These are phyloP conservation scores for Pelagia noctiluca DNA, from an alignment of 30 jellyfish, hydroid and myxozoan species.

Conservation along the genomic window DNA sequence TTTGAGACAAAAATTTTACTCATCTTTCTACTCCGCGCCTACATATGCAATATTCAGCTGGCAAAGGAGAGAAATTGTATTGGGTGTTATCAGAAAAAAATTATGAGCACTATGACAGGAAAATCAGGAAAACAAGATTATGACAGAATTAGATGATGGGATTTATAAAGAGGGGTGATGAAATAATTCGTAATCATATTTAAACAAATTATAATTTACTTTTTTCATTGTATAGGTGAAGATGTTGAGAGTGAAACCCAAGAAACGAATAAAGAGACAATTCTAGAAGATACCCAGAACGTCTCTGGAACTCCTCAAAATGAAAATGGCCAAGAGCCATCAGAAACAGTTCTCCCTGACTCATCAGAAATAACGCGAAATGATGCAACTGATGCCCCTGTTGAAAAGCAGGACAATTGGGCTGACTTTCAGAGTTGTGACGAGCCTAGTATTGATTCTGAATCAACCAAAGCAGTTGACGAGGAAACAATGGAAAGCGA, in stretches of 20 bases:
- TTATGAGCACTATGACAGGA: too few relatives aligned
- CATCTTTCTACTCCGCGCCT: too few relatives aligned
- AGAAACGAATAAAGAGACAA: slow-evolving; percentile 10
- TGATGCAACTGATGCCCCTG: slow-evolving; percentile 4
- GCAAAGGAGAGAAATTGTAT: too few relatives aligned
- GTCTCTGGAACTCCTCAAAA: neutral
- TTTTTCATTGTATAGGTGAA: slow-evolving; percentile 41
- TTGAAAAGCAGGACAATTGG: slow-evolving; percentile 23
- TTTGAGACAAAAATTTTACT: too few relatives aligned
- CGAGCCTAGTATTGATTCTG: neutral
- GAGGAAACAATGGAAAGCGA: slow-evolving; percentile 1
- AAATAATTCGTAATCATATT: neutral
- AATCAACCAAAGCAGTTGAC: neutral
- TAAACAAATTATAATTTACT: neutral
- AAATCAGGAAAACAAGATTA: too few relatives aligned
- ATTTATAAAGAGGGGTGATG: too few relatives aligned
- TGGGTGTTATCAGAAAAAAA: too few relatives aligned
- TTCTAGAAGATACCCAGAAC: neutral
- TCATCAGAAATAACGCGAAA: neutral
- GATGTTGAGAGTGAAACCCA: slow-evolving; percentile 44
- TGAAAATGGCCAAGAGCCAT: slow-evolving; percentile 5
- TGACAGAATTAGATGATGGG: too few relatives aligned
- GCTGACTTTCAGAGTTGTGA: slow-evolving; percentile 43
- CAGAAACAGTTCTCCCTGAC: neutral
- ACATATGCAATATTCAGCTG: too few relatives aligned